A percentile compares a stretch with the other conserved stretches of the same genome.
These are phyloP conservation scores for Thunnus maccoyii DNA, from an alignment of 2,113 vertebrate genomes.

Conservation along the genomic window DNA sequence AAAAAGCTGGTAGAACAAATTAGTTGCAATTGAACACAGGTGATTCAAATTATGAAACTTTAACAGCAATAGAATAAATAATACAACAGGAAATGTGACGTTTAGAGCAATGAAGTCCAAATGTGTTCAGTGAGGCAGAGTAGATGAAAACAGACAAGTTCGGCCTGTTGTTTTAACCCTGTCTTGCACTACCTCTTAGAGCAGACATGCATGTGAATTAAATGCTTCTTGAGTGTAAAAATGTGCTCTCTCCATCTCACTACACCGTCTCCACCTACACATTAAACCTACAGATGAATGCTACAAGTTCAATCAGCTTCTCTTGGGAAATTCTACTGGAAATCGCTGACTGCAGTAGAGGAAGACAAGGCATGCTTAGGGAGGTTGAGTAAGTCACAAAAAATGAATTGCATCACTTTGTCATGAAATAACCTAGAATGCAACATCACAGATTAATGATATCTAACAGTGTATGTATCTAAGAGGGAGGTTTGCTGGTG, in stretches of 20 bases:
- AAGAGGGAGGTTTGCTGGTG: background rate
- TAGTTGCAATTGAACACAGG: background rate
- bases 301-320: background rate
- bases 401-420: conserved; percentile 27
- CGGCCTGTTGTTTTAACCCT: background rate
- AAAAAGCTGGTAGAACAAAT: conserved; percentile 1
- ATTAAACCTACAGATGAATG: background rate
- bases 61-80: background rate
- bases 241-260: background rate
- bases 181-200: background rate
- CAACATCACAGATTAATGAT: background rate
- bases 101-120: background rate
- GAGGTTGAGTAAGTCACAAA: conserved; percentile 17
- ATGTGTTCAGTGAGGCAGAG: background rate
- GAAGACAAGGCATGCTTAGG: background rate
- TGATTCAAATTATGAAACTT: conserved; percentile 1
- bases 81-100: background rate
- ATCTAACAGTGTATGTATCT: conserved; percentile 11
- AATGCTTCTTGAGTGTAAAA: background rate
- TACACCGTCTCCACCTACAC: conserved; percentile 6
- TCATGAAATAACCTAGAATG: conserved; percentile 18
- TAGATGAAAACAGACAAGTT: background rate
- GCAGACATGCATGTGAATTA: background rate
- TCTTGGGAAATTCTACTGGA: background rate
- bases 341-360: conserved; percentile 3